Percentiles rank a stretch among this genome's conserved stretches.
These are phyloP conservation scores for Trematomus loennbergii DNA, from an alignment of 2,113 vertebrate genomes.

Conservation along the genomic window DNA sequence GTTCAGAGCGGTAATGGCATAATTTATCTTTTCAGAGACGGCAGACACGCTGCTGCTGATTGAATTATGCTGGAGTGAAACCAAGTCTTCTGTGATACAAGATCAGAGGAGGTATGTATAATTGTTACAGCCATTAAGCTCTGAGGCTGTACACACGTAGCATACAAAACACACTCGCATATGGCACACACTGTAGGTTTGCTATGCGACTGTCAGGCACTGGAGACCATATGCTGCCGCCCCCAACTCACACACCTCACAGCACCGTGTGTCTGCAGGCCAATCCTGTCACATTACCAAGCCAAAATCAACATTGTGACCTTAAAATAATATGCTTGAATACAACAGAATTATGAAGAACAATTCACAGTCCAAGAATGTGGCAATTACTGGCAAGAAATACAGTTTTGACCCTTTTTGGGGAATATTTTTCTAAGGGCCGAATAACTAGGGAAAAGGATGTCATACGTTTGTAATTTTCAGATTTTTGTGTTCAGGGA, in stretches of 20 bases:
- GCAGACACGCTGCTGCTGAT: constrained; percentile 61
- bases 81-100: constrained; percentile 58
- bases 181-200: constrained; percentile 32
- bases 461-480: not conserved
- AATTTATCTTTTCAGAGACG: constrained; percentile 73
- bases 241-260: constrained; percentile 43
- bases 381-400: not conserved
- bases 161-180: constrained; percentile 56
- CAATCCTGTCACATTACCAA: constrained; percentile 6
- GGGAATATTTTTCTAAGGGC: not conserved
- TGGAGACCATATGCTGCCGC: constrained; percentile 59
- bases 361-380: too few species aligned
- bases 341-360: not conserved
- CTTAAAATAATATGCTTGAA: not conserved
- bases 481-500: not conserved
- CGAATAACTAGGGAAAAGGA: too few species aligned
- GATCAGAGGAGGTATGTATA: constrained; percentile 70
- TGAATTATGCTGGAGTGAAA: constrained; percentile 66
- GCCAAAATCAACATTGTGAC: constrained; percentile 35
- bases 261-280: constrained; percentile 25
- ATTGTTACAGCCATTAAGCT: constrained; percentile 64
- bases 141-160: constrained; percentile 36
- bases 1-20: constrained; percentile 60
- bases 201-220: constrained; percentile 33
- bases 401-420: not conserved